phyloP scores from a whole-genome alignment of 2,113 vertebrate species.

The Osmerus mordax region DNA sequence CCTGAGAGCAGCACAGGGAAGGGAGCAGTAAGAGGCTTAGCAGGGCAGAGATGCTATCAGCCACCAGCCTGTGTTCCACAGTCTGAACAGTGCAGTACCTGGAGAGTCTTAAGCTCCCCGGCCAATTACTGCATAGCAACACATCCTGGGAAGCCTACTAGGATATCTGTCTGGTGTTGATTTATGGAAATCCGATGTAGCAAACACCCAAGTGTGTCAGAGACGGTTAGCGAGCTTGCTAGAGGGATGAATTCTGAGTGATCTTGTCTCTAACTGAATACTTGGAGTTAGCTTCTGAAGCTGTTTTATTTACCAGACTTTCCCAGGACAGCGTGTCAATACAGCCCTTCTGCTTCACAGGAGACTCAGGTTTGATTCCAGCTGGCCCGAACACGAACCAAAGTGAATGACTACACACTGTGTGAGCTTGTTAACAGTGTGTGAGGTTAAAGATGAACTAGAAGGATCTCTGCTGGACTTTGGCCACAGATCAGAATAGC shows the following conservation, averaged over 20 bases:
- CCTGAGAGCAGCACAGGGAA: not conserved
- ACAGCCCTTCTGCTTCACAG: too few relatives aligned
- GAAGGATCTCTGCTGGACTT: slow-evolving; percentile 7
- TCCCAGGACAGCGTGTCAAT: too few relatives aligned
- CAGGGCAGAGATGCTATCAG: not conserved
- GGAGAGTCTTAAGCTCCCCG: slow-evolving; percentile 1
- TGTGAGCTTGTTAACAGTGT: not conserved
- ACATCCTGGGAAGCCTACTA: not conserved
- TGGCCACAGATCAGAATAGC: slow-evolving; percentile 28
- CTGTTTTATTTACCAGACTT: too few relatives aligned
- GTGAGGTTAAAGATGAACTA: not conserved
- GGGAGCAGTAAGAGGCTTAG: not conserved
- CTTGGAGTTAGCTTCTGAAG: not conserved
- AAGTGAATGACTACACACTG: not conserved
- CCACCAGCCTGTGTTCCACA: not conserved
- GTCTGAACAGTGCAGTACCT: slow-evolving; percentile 12
- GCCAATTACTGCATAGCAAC: slow-evolving; percentile 21
- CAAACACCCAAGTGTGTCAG: too few relatives aligned
- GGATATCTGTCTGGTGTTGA: not conserved
- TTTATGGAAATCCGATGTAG: slow-evolving; percentile 16
- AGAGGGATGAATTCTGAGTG: not conserved
- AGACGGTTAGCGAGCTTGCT: not conserved
- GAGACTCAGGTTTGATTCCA: too few relatives aligned
- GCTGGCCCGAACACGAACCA: too few relatives aligned
- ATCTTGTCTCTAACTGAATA: not conserved